phyloP scores from a whole-genome alignment of 1,140 invertebrate species.

The Ephestia elutella region DNA sequence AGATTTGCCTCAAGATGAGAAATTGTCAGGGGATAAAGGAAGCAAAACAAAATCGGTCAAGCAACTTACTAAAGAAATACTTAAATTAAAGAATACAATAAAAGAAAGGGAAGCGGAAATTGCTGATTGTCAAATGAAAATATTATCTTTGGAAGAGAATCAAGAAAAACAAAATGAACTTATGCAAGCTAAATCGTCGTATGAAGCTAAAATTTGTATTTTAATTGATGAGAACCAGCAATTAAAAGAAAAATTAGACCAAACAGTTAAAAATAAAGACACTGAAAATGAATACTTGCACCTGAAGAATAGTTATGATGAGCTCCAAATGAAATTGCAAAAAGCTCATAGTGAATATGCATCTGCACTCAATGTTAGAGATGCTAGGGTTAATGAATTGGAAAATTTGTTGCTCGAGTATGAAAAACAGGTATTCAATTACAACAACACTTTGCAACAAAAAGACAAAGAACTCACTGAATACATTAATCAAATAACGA shows the following conservation, averaged over 20 bases:
- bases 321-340: slow-evolving; percentile 51
- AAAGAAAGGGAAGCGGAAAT: slow-evolving; percentile 75
- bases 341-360: slow-evolving; percentile 57
- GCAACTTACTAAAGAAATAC: slow-evolving; percentile 71
- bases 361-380: slow-evolving; percentile 36
- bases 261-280: slow-evolving; percentile 43
- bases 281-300: slow-evolving; percentile 36
- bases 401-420: slow-evolving; percentile 59
- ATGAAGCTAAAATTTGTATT: slow-evolving; percentile 49
- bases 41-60: slow-evolving; percentile 60
- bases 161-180: slow-evolving; percentile 61
- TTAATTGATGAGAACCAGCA: slow-evolving; percentile 52
- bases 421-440: slow-evolving; percentile 58
- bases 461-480: slow-evolving; percentile 70
- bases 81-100: slow-evolving; percentile 67
- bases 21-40: slow-evolving; percentile 47
- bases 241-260: slow-evolving; percentile 57
- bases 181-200: slow-evolving; percentile 36
- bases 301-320: slow-evolving; percentile 33
- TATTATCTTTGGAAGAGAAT: slow-evolving; percentile 65
- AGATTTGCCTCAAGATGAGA: slow-evolving; percentile 52
- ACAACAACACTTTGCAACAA: slow-evolving; percentile 54
- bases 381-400: slow-evolving; percentile 55
- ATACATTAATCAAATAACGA: slow-evolving; percentile 70
- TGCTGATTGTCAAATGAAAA: slow-evolving; percentile 70